Evolutionary conservation across 2,113 vertebrate species (phyloP).

Genomic region (Grammomys dolichurus): DNA sequence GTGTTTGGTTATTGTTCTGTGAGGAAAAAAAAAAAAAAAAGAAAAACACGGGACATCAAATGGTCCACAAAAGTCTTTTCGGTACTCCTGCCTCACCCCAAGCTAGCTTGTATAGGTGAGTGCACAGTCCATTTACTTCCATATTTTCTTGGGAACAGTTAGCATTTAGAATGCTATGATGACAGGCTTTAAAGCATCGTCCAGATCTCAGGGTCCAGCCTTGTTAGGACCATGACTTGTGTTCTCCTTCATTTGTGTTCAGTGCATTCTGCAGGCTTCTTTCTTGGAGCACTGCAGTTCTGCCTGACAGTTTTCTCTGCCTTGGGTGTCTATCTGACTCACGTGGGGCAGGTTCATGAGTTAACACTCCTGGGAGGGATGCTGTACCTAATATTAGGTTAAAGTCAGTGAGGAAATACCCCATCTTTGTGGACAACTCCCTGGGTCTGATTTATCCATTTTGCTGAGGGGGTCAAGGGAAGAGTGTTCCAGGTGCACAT

Average conservation of each 20-base stretch:
- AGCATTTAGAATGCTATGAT: background rate
- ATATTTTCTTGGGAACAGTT: background rate
- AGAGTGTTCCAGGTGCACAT: background rate
- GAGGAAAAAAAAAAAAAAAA: too few relatives aligned
- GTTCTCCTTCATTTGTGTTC: background rate
- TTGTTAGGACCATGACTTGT: too few relatives aligned
- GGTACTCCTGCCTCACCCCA: background rate
- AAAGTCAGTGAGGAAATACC: background rate
- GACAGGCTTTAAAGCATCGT: background rate
- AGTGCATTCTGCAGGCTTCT: background rate
- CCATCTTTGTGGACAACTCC: background rate
- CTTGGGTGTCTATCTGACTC: background rate
- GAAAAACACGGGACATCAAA: background rate
- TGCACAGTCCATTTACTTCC: background rate
- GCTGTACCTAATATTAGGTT: background rate
- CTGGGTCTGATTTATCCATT: background rate
- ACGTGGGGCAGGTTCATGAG: background rate
- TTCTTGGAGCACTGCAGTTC: background rate
- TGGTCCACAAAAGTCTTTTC: background rate
- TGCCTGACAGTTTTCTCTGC: background rate
- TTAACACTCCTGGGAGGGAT: background rate
- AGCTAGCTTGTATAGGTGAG: background rate
- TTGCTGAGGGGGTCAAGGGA: background rate
- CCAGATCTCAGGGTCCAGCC: background rate
- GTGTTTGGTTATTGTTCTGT: constrained; percentile 11